phyloP scores from a whole-genome alignment of 2,888 invertebrate genomes.

The Erannis defoliaria region DNA sequence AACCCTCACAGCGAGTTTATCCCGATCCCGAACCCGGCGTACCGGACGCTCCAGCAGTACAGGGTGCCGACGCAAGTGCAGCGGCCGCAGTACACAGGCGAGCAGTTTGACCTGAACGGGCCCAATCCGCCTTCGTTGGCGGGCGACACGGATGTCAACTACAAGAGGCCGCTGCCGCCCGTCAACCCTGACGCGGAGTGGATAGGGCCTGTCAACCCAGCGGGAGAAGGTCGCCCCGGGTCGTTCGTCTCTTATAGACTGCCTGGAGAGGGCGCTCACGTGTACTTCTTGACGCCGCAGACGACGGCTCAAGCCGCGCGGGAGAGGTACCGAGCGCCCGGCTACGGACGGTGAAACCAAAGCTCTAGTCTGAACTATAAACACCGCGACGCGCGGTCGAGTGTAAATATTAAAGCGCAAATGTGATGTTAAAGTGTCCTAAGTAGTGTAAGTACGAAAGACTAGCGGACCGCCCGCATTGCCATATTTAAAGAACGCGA shows the following conservation, averaged over 20 bases:
- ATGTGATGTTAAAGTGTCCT: conserved; percentile 86
- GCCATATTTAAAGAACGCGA: conserved; percentile 79
- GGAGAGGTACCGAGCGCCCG: conserved; percentile 72
- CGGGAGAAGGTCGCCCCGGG: conserved; percentile 82
- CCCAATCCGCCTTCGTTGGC: conserved; percentile 62
- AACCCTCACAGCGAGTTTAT: conserved; percentile 90
- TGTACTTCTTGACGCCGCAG: conserved; percentile 92
- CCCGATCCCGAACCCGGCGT: conserved; percentile 80
- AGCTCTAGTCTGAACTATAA: conserved; percentile 82
- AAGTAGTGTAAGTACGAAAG: conserved; percentile 81
- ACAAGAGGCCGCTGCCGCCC: conserved; percentile 84
- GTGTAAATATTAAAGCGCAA: conserved; percentile 85
- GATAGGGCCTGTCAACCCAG: conserved; percentile 80
- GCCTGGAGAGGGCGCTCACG: conserved; percentile 92
- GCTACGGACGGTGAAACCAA: conserved; percentile 83
- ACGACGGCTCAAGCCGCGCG: conserved; percentile 72
- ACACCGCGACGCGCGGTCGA: conserved; percentile 62
- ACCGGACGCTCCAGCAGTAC: conserved; percentile 70
- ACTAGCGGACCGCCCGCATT: conserved; percentile 78
- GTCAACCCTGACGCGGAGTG: conserved; percentile 88
- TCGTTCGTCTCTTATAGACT: conserved; percentile 90
- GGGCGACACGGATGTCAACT: conserved; percentile 86
- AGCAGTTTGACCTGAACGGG: conserved; percentile 76
- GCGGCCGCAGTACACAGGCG: conserved; percentile 71
- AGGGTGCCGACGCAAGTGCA: conserved; percentile 66